Evolutionary conservation across 2,113 vertebrate species (phyloP), one percentile per base, ranked within the genome.

Genomic region (Spilogale gracilis): DNA sequence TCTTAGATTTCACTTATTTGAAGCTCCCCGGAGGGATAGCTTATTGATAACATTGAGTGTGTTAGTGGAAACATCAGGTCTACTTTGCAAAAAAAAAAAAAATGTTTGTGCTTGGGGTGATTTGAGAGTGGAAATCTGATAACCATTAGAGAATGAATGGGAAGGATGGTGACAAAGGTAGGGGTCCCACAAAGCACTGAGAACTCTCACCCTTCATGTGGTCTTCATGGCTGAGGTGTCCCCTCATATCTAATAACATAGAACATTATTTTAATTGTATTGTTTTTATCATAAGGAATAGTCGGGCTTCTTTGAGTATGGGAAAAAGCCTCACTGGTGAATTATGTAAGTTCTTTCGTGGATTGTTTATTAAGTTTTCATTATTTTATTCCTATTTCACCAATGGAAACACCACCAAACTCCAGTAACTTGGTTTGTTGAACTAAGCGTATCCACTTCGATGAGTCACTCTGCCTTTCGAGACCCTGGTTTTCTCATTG

Each of bases 341-440:
- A 60, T 84, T 93, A 27, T 20, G 30, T 67, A 93, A 69, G 9
- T 86, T 94, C 74, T 73, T 93, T 95, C 23, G 30, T 23, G 11
- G 9, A n/a, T 91, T 67, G 27, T 61, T 89, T 85, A n/a, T 82
- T 80, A 5, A 79, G 6, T 91, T 97, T 93, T 90, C 58, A 76
- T 95, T 93, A 86, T 90, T 50, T 87, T 93, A 71, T 71, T 91
- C 23, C 83, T 95, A 65, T 67, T 79, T 97, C 18, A 88, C 32
- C 27, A 83, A 2, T 80, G 76, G 21, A 79, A 83, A 88, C 43
- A 73, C 67, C 25, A 54, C 32, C 9, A 69, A 63, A 50, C 38
- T 92, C 20, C 61, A 18, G 27, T 63, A 63, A 73, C 38, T 84
- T 96, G 43, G 67, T 83, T 69, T 83, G 65, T 78, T 82, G 54